Base-by-base conservation (phyloP, 2,888 invertebrate genomes). In the Microdon myrmicae region DNA sequence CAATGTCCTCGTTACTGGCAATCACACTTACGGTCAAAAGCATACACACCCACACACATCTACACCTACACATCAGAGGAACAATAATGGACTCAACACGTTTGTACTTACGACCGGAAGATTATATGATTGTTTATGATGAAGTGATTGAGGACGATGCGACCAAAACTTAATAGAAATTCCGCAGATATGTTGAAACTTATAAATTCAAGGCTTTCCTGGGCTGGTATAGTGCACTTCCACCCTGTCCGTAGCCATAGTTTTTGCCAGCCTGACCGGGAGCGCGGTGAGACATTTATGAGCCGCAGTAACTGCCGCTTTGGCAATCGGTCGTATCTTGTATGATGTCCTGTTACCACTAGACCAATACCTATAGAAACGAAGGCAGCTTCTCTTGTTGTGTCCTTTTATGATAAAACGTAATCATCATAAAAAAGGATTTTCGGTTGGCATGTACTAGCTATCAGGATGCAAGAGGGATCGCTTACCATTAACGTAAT, bases 391-490 rank as follows among this genome's bases (percentile, higher is more conserved):
- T 16, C 12, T 19, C 10, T 9, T 47, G 45, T 45, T 34, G 39
- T 58, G 58, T 58, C 64, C 58, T 64, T 58, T 64, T 53, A 55
- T 70, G 73, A 73, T 72, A 74, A 74, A 69, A 45, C 67, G 68
- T 70, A 71, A 74, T 74, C 73, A 73, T 68, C 73, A 74, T 74
- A 71, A 72, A 72, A 72, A 70, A 72, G 67, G 61, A 56, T 67
- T 67, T 67, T 51, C 58, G 39, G 35, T 43, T 44, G 13, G 51
- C 47, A 64, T n/a, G n/a, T n/a, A n/a, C n/a, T n/a, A 49, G 61
- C 49, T 49, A 61, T 61, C 61, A 56, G 20, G 44, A 10, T 23
- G 25, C 13, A 16, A 35, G 5, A 17, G 14, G 22, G 41, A 53
- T 38, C 37, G 25, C 47, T 49, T 14, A 31, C 39, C 44, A 39